Evolutionary conservation across 2,888 invertebrate genomes (phyloP), one percentile per base, ranked within the genome.

Genomic region (Trilocha varians): DNA sequence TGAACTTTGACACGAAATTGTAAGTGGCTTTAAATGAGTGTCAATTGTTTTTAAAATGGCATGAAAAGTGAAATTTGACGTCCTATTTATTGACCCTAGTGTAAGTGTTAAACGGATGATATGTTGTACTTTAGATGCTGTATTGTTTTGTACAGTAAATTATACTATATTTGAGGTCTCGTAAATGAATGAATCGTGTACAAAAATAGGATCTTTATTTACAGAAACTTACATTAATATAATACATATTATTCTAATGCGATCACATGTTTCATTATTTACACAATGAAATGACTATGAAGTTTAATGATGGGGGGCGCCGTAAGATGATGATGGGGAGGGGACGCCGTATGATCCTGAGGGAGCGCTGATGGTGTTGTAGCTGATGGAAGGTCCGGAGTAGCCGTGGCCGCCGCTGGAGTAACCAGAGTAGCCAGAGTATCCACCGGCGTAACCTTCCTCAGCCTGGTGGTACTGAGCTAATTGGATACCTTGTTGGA

Each of bases 401-500:
- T 72, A 69, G 43, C 72, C 50, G 45, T 47, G 40, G 52, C 54
- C 46, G 50, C 53, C 46, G 55, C 54, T 43, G 47, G 61, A 56
- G 59, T 58, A 57, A 42, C 48, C 78, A 59, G 45, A 70, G 64
- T 66, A 80, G 62, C 75, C 72, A 50, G 66, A 52, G 16, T 52
- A 52, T 36, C 74, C 75, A 35, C 62, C 48, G 13, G 72, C 60
- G 63, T 82, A 68, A 46, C 88, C 88, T 50, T 90, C 88, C 45
- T 89, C 87, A 49, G 90, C 88, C 72, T 93, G 93, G 66, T 92
- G 90, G 87, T 92, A 94, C 69, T 95, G 94, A 17, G 95, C 95
- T 32, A 95, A 94, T 73, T 95, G 94, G 74, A 95, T 91, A 50
- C 93, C 94, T 64, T 94, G 94, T 65, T 93, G 92, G 61, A 94